Percentiles rank a stretch among this genome's conserved stretches.
phyloP scores from a whole-genome alignment of 2,888 invertebrate species.

The Dolomedes plantarius region DNA sequence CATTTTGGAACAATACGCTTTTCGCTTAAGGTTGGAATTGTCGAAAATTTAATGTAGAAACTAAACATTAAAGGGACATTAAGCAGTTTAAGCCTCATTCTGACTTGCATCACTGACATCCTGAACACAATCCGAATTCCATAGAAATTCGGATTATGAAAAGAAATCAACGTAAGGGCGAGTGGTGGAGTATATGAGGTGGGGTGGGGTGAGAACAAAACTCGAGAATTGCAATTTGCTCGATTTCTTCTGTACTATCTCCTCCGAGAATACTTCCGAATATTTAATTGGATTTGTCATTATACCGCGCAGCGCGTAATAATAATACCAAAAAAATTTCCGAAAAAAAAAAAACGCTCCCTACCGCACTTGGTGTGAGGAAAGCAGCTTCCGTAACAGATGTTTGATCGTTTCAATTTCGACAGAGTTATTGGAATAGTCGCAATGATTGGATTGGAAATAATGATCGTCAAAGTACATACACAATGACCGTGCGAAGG shows the following conservation, averaged over 20 bases:
- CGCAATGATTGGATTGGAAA: background rate
- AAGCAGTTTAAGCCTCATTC: too few species aligned
- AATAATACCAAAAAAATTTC: background rate
- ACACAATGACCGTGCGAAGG: background rate
- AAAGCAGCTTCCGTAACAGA: conserved; percentile 17
- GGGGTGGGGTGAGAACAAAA: background rate
- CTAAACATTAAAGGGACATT: too few species aligned
- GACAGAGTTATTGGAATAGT: conserved; percentile 1
- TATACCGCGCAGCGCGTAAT: background rate
- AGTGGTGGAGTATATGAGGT: too few species aligned
- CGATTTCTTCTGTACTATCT: background rate
- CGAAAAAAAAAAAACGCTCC: background rate
- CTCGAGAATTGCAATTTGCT: background rate
- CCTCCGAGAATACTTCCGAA: background rate
- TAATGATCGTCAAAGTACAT: background rate
- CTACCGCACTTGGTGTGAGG: background rate
- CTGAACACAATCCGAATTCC: too few species aligned
- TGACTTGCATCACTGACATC: too few species aligned
- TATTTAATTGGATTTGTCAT: conserved; percentile 4
- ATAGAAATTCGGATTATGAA: too few species aligned
- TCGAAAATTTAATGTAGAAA: too few species aligned
- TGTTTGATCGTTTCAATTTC: conserved; percentile 43
- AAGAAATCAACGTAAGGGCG: too few species aligned
- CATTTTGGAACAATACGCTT: too few species aligned
- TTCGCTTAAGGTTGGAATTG: too few species aligned